Conservation (phyloP, 2,797 vertebrate genomes). For the Podargus strigoides region DNA sequence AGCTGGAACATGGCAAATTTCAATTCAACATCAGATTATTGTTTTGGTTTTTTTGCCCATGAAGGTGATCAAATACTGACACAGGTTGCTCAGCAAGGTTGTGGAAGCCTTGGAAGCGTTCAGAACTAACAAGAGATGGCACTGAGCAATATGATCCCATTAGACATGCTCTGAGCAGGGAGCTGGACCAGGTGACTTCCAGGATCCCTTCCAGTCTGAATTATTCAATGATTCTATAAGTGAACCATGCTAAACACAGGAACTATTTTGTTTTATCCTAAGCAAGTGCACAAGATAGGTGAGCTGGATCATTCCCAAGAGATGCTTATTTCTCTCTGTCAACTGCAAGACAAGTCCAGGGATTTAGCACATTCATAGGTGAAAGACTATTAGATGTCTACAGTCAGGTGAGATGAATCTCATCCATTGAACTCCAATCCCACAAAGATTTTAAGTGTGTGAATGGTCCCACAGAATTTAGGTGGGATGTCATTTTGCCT, state of each 20-base stretch:
- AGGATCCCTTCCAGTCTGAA: background rate
- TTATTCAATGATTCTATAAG: background rate
- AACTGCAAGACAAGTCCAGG: background rate
- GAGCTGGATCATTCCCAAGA: background rate
- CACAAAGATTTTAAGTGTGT: background rate
- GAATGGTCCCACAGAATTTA: background rate
- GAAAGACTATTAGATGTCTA: background rate
- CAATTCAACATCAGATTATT: background rate
- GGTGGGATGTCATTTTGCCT: background rate
- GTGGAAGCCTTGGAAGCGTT: background rate
- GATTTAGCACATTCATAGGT: background rate
- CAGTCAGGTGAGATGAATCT: background rate
- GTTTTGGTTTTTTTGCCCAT: background rate
- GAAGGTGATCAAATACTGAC: background rate
- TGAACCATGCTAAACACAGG: background rate
- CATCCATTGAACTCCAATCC: background rate
- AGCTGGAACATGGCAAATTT: background rate
- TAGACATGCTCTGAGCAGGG: background rate
- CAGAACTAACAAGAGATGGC: background rate
- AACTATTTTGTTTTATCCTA: background rate
- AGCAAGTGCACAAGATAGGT: background rate
- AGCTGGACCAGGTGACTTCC: background rate
- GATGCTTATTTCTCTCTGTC: background rate
- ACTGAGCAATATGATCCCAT: background rate
- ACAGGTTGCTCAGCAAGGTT: background rate